Base-by-base conservation (phyloP, 2,113 vertebrate species). In the Eulacestoma nigropectus region DNA sequence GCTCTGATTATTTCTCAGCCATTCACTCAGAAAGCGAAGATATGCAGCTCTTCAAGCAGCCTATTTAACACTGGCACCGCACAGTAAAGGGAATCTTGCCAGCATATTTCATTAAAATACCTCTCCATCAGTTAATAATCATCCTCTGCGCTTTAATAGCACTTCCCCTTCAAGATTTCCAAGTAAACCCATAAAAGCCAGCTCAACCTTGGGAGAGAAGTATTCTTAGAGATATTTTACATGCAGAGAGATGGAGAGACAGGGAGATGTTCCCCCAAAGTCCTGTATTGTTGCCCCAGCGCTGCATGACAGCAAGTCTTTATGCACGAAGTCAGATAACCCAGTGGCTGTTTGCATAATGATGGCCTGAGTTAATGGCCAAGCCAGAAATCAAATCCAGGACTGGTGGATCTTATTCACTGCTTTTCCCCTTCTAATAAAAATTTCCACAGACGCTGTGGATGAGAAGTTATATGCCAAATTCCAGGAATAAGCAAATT, bases 21-120 rank as follows among this genome's bases (percentile, higher is more conserved):
- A 84, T 26, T 92, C 83, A 47, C 52, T 89, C 78, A 53, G 77
- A 87, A 94, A 75, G 62, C 0, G 0, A 75, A 94, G 91, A 72
- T 17, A 25, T 19, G 41, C 37, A 73, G 77, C 85, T 92, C 88
- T 62, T 87, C 83, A 88, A 70, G 85, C 52, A 86, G 76, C 60
- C 93, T 93, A 37, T 90, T 96, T 87, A 94, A 73, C 41, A 42
- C 32, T 92, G 86, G 92, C 83, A 94, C 55, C 1, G 2, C 27
- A 75, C 44, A 87, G 60, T 29, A 76, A 82, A 75, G 62, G 90
- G 92, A 95, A 84, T 16, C 29, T 70, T 89, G 93, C 88, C 96
- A 96, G 65, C 53, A 33, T 60, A 84, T 93, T 96, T 92, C 79
- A 92, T 96, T 95, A 92, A 96, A 96, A 95, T 92, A 90, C 83